phyloP scores from a whole-genome alignment of 2,888 invertebrate genomes.

The Steromphala cineraria region DNA sequence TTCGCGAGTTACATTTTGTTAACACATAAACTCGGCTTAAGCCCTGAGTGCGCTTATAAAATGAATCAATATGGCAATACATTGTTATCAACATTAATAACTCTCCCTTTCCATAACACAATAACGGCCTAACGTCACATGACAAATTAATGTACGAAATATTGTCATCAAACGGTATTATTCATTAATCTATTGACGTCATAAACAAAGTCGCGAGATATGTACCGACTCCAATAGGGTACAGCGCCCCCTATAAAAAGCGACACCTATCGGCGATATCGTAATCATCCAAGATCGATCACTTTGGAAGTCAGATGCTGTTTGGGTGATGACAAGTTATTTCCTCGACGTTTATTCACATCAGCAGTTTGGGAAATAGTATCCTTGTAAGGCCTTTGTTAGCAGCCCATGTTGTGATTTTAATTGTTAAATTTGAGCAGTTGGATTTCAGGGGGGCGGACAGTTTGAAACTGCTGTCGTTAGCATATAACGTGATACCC shows the following conservation, averaged over 20 bases:
- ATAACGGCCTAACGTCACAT: no score
- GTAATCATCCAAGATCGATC: neutral
- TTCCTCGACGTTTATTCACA: neutral
- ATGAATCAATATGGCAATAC: no score
- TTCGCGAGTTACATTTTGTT: no score
- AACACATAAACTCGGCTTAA: no score
- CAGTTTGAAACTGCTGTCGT: no score
- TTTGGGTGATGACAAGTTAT: neutral
- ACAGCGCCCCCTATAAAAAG: neutral
- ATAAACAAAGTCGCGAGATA: neutral
- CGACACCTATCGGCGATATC: neutral
- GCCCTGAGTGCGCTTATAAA: no score
- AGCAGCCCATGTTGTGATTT: neutral
- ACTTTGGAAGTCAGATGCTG: neutral
- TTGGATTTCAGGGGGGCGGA: no score
- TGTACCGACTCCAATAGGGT: neutral
- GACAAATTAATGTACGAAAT: no score
- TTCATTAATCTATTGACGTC: neutral
- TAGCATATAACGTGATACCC: no score
- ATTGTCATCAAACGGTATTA: neutral
- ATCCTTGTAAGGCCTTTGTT: neutral
- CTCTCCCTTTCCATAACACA: no score
- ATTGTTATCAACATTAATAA: no score
- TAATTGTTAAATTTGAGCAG: neutral
- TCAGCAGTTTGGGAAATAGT: neutral